phyloP scores from a whole-genome alignment of 2,113 vertebrate genomes.

The Urocynchramus pylzowi region DNA sequence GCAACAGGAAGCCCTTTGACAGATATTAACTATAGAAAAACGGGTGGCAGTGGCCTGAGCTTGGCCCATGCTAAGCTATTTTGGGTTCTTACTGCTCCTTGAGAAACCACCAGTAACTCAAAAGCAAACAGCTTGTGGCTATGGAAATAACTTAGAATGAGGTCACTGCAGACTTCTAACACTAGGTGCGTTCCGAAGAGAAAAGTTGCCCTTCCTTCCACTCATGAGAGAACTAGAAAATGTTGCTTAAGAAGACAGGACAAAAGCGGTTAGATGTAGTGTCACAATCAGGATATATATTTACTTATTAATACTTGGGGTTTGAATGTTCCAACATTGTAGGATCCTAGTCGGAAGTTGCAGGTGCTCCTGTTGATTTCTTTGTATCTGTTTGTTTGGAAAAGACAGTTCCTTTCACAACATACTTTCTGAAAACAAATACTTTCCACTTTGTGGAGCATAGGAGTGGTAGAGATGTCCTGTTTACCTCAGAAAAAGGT shows the following conservation, averaged over 20 bases:
- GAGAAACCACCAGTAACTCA: constrained; percentile 42
- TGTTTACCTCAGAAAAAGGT: not conserved
- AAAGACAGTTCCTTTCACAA: not conserved
- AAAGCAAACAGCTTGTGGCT: constrained; percentile 56
- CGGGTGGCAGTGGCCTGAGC: not conserved
- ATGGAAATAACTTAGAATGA: constrained; percentile 30
- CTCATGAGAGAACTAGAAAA: not conserved
- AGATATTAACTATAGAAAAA: not conserved
- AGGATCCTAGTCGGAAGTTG: not conserved
- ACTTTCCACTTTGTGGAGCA: not conserved
- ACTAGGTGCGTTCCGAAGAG: constrained; percentile 29
- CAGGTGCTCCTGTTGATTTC: not conserved
- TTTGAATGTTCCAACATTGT: not conserved
- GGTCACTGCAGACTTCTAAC: constrained; percentile 33
- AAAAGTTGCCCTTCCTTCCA: not conserved
- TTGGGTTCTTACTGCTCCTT: not conserved
- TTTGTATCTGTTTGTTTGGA: not conserved
- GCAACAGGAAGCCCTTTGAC: not conserved
- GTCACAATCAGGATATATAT: not conserved
- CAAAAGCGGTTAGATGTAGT: not conserved
- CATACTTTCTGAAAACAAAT: not conserved
- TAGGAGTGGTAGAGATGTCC: not conserved
- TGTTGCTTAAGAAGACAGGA: not conserved
- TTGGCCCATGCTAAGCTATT: not conserved
- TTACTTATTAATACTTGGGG: not conserved